These are phyloP conservation scores for Alligator sinensis DNA, from an alignment of 2,113 vertebrate species.

Conservation along the genomic window DNA sequence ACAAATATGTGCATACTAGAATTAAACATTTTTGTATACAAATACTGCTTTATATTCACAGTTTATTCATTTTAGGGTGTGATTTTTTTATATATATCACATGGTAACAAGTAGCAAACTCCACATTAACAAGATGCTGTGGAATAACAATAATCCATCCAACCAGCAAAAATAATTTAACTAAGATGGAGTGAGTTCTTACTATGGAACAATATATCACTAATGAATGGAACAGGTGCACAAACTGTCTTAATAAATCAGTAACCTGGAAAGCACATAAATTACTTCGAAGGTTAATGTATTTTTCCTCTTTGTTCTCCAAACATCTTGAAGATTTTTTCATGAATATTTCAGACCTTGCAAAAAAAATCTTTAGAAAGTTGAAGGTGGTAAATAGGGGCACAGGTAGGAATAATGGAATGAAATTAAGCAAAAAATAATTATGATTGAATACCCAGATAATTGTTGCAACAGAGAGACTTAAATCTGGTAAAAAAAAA, in stretches of 20 bases:
- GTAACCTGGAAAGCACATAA: constrained; percentile 70
- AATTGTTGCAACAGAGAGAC: not conserved
- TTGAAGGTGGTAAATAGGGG: not conserved
- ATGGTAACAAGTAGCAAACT: not conserved
- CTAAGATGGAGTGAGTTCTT: constrained; percentile 66
- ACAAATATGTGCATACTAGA: not conserved
- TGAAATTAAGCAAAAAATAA: constrained; percentile 1
- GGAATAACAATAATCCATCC: constrained; percentile 58
- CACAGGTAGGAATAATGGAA: not conserved
- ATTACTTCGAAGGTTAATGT: constrained; percentile 78
- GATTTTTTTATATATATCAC: not conserved
- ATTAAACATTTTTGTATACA: not conserved
- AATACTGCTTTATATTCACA: not conserved
- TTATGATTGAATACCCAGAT: not conserved
- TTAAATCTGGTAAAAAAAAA: not conserved
- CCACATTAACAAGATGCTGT: constrained; percentile 44
- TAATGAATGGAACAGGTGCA: constrained; percentile 75
- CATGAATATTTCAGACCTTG: constrained; percentile 42
- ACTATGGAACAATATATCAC: constrained; percentile 65
- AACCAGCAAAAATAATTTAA: constrained; percentile 70
- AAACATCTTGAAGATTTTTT: constrained; percentile 62
- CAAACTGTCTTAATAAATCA: constrained; percentile 75
- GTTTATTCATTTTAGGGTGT: constrained; percentile 21
- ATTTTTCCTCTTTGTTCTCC: constrained; percentile 60
- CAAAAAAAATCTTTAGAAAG: not conserved